Conservation (phyloP, 2,113 vertebrate genomes). For the Leptosomus discolor region DNA sequence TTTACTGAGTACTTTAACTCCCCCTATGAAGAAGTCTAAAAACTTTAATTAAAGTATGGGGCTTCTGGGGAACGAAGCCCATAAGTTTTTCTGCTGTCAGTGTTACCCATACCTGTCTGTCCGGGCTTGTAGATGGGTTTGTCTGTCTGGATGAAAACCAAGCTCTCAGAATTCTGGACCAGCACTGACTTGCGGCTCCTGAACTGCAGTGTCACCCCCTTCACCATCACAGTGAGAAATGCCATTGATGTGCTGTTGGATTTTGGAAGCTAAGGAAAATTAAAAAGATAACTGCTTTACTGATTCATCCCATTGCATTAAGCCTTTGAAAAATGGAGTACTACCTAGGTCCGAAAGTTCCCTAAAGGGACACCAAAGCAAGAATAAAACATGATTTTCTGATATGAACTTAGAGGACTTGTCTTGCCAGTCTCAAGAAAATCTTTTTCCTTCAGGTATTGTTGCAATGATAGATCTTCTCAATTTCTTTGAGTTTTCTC, state of each 20-base stretch:
- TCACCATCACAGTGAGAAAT: constrained; percentile 60
- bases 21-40: not conserved
- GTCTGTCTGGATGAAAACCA: constrained; percentile 75
- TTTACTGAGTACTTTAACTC: not conserved
- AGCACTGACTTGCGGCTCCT: constrained; percentile 55
- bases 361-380: not conserved
- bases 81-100: not conserved
- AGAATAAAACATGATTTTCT: not conserved
- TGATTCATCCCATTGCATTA: not conserved
- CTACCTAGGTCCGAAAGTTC: not conserved
- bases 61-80: not conserved
- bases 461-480: not conserved
- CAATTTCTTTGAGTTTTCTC: not conserved
- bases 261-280: constrained; percentile 52
- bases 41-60: not conserved
- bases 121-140: constrained; percentile 74
- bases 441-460: not conserved
- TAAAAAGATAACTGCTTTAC: not conserved
- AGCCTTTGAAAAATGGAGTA: not conserved
- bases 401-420: not conserved
- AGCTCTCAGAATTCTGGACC: constrained; percentile 44
- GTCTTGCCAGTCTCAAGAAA: not conserved
- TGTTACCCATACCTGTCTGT: constrained; percentile 64
- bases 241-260: constrained; percentile 12
- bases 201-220: constrained; percentile 63